Evolutionary conservation across 2,113 vertebrate species (phyloP), one percentile per base, ranked within the genome.

Genomic region (Pteropus alecto): DNA sequence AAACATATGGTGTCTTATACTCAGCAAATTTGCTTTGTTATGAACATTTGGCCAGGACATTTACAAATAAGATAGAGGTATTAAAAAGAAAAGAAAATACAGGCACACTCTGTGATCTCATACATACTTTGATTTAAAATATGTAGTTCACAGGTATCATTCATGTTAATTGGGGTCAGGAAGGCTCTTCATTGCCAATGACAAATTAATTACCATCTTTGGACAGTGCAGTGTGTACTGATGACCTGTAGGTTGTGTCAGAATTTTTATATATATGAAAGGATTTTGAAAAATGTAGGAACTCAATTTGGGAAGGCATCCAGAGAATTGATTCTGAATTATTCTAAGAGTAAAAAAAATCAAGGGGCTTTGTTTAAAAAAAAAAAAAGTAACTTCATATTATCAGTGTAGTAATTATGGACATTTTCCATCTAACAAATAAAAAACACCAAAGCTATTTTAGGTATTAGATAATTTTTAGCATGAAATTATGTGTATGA

Each of bases 191-290:
- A 51, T 73, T 78, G 67, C 2, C 85, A 76, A 63, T 96, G 68
- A 84, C 85, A 91, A 95, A 19, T 48, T 95, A 85, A 0, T 77
- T 13, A 28, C 61, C 38, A 43, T 95, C 26, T 15, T 16, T 14
- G 33, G 24, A 93, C 16, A 9, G 8, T 48, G 18, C 65, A 78
- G 12, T 90, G 65, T 84, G 76, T 92, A 54, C 51, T 63, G 11
- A 35, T 70, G 9, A 41, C 91, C 56, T 68, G 13, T 58, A 83
- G 83, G 90, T 35, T 95, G 51, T 41, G 5, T 84, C 4, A 48
- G 67, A 54, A 98, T 97, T 97, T 98, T 96, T 92, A 94, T 97
- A 88, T 70, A 87, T 87, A 94, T 97, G 35, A 63, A 89, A 81
- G 68, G 79, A 89, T 95, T 98, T 94, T 81, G 87, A 97, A 85